phyloP scores from a whole-genome alignment of 2,797 vertebrate genomes.

The Ceyx erithaca region DNA sequence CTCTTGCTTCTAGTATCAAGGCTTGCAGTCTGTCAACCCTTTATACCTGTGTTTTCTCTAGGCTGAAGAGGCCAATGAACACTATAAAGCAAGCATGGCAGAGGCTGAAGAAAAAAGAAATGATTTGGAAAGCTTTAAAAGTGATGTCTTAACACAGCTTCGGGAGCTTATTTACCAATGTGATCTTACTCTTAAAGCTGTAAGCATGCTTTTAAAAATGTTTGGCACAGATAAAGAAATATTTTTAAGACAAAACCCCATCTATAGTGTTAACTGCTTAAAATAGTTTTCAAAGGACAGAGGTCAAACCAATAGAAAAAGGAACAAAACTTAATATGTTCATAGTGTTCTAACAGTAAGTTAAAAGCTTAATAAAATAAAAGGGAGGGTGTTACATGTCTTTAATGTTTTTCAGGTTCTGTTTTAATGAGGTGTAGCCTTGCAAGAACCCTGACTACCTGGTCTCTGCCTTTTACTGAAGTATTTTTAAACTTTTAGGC shows the following conservation, averaged over 20 bases:
- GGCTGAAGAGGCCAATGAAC: constrained; percentile 92
- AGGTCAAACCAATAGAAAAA: background rate
- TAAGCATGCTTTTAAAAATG: constrained; percentile 73
- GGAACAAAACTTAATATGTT: background rate
- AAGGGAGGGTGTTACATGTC: accelerated
- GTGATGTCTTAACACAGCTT: constrained; percentile 90
- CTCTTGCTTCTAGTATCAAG: background rate
- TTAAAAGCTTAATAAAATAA: background rate
- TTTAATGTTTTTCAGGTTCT: background rate
- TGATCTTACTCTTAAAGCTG: constrained; percentile 96
- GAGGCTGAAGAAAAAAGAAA: constrained; percentile 89
- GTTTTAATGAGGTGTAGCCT: background rate
- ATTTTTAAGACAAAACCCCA: background rate
- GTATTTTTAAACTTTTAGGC: background rate
- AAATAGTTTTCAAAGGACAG: background rate
- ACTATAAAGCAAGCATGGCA: constrained; percentile 88
- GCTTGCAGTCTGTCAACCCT: background rate
- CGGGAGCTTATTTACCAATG: constrained; percentile 95
- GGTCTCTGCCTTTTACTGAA: background rate
- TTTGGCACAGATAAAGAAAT: background rate
- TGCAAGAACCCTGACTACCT: background rate
- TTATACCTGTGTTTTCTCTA: constrained; percentile 65
- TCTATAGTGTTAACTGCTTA: background rate
- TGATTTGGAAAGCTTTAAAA: constrained; percentile 89
- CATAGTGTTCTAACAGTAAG: background rate